Conservation (phyloP, 2,797 vertebrate genomes). For the Falco novaeseelandiae region DNA sequence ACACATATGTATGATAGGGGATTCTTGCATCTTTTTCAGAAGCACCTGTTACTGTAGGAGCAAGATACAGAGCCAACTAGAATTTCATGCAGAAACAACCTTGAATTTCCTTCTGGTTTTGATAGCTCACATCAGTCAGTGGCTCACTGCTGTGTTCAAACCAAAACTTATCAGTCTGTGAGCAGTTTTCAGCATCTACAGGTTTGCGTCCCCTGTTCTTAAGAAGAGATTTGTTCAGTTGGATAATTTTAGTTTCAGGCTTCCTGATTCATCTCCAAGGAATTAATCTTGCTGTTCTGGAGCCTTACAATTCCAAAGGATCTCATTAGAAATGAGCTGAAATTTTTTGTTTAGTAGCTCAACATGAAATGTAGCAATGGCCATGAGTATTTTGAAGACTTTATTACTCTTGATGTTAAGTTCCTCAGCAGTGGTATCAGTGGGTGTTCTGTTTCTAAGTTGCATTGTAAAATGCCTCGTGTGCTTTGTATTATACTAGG, state of each 20-base stretch:
- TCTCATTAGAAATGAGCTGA: background rate
- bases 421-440: background rate
- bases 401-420: background rate
- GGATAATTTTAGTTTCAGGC: background rate
- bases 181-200: background rate
- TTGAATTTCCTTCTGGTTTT: background rate
- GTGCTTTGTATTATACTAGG: background rate
- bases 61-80: background rate
- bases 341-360: background rate
- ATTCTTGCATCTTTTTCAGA: background rate
- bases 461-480: background rate
- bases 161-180: background rate
- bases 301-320: background rate
- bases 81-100: background rate
- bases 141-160: background rate
- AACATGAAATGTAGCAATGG: background rate
- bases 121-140: background rate
- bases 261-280: background rate
- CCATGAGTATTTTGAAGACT: background rate
- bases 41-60: background rate
- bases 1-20: background rate
- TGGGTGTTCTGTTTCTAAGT: background rate
- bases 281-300: background rate
- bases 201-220: background rate
- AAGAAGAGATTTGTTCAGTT: background rate